Conservation (phyloP, 2,888 invertebrate species). For the Ctenicera cuprea region DNA sequence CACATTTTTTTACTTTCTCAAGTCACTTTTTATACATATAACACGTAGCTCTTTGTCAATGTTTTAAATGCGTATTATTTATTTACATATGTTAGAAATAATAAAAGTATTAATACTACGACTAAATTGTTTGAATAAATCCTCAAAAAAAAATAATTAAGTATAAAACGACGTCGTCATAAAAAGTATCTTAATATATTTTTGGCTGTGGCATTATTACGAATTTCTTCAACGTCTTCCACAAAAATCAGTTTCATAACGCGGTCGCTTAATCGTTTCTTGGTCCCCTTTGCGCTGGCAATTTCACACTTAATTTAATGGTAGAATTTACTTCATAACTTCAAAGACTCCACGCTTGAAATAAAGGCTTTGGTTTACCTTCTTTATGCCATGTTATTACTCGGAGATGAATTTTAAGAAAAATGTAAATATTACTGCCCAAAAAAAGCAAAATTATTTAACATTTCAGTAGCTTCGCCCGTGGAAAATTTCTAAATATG, state of each 20-base stretch:
- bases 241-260: constrained; percentile 30
- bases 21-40: too few relatives aligned
- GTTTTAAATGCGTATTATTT: too few relatives aligned
- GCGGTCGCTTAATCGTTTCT: constrained; percentile 21
- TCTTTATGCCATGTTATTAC: constrained; percentile 12
- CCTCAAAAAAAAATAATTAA: background rate
- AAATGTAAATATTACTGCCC: background rate
- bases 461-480: background rate
- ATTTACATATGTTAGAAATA: too few relatives aligned
- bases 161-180: background rate
- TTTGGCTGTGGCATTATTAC: constrained; percentile 1
- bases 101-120: too few relatives aligned
- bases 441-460: background rate
- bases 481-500: background rate
- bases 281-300: constrained; percentile 23
- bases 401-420: constrained; percentile 8
- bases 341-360: constrained; percentile 20
- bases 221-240: constrained; percentile 10
- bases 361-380: constrained; percentile 18
- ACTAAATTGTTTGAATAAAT: too few relatives aligned
- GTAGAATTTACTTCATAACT: constrained; percentile 31
- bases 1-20: too few relatives aligned
- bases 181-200: constrained; percentile 22
- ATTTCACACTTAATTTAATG: constrained; percentile 32
- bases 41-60: too few relatives aligned